Base-by-base conservation (phyloP, 2,113 vertebrate species). In the Morone chrysops region DNA sequence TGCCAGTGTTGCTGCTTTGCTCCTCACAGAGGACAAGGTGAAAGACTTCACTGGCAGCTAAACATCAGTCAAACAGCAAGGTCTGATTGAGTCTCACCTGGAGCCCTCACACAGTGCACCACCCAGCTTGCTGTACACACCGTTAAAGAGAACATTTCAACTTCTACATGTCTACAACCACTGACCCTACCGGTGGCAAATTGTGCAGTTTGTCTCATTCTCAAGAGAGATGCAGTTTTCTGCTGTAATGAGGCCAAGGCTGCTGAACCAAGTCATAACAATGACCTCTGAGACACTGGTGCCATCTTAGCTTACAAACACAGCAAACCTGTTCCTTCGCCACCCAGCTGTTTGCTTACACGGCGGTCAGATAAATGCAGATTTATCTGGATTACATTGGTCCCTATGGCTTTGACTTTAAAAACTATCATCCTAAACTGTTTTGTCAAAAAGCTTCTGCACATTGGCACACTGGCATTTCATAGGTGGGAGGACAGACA, bases 81-180 rank as follows among this genome's bases (percentile, higher is more conserved):
- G 71, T 85, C 76, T 88, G 87, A 91, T 86, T 71, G 82, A 85
- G 73, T 80, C 85, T 84, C 87, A 81, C 82, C 76, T 54, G 73
- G 57, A 77, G 71, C 76, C 78, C 78, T 77, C 76, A 70, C 81
- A 75, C 57, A 47, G 61, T 14, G 79, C 54, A 63, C 81, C 85
- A 69, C 70, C 86, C 81, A 75, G 69, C 75, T 84, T 72, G 69
- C 75, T 84, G 87, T 74, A 80, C 81, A 66, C 25, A 68, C 43
- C 36, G 69, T 68, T 77, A 61, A 75, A 75, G 36, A 70, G 50
- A 78, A 84, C 63, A 76, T 86, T 82, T 88, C 75, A 88, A 82
- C 80, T 85, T 70, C 59, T 65, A n/a, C 53, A 69, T 59, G 69
- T 68, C 82, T 50, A 70, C 68, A 80, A 77, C 85, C 70, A 85